Percentiles rank a stretch among this genome's conserved stretches.
These are phyloP conservation scores for Liparis tanakae DNA, from an alignment of 2,797 vertebrate species.

Conservation along the genomic window DNA sequence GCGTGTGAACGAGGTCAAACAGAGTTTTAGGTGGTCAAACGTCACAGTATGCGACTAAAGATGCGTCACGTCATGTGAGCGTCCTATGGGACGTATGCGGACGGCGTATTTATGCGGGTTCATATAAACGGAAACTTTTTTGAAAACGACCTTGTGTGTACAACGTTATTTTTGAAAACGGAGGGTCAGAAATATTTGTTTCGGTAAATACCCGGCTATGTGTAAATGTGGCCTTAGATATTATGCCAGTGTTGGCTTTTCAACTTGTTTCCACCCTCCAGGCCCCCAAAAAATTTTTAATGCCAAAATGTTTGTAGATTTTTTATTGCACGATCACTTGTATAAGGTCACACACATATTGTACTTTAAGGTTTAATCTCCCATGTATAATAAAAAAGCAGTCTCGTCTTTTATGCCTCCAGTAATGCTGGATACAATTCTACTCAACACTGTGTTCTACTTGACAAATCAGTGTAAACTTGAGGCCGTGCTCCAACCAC, in stretches of 20 bases:
- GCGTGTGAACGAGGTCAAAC: too few species aligned
- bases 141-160: too few species aligned
- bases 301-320: neutral
- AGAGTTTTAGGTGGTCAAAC: too few species aligned
- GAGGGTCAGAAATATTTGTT: too few species aligned
- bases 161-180: too few species aligned
- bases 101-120: too few species aligned
- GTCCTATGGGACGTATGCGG: too few species aligned
- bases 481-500: slow-evolving; percentile 43
- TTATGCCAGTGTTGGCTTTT: neutral
- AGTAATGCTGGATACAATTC: slow-evolving; percentile 45
- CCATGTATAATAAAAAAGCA: slow-evolving; percentile 26
- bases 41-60: too few species aligned
- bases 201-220: too few species aligned
- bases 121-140: too few species aligned
- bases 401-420: slow-evolving; percentile 20
- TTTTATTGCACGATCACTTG: neutral
- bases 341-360: neutral
- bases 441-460: slow-evolving; percentile 24
- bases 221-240: too few species aligned
- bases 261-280: neutral
- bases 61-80: too few species aligned
- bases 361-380: slow-evolving; percentile 11
- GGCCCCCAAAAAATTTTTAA: neutral
- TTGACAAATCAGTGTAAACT: slow-evolving; percentile 63